phyloP scores from a whole-genome alignment of 1,140 invertebrate genomes.

The Drosophila varians region DNA sequence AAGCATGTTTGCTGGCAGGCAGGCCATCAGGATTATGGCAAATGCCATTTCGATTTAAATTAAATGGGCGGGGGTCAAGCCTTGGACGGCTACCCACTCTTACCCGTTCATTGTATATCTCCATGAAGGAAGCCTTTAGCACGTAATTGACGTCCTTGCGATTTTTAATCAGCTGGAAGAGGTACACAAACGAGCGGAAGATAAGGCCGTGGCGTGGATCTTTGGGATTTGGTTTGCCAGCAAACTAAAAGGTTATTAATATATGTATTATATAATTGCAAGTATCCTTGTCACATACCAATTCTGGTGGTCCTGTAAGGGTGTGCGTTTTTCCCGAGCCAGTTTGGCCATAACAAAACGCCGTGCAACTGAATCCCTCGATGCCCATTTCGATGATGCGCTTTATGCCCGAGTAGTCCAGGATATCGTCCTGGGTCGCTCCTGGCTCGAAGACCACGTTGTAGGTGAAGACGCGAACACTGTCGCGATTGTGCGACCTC shows the following conservation, averaged over 20 bases:
- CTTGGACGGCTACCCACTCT: constrained; percentile 16
- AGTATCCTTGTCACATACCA: constrained; percentile 85
- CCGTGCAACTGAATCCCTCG: constrained; percentile 96
- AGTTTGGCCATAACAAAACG: constrained; percentile 98
- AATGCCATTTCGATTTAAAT: constrained; percentile 44
- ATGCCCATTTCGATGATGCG: constrained; percentile 95
- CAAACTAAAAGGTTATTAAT: constrained; percentile 51
- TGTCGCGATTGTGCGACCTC: constrained; percentile 84
- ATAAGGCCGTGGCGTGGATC: constrained; percentile 91
- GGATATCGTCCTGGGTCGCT: constrained; percentile 91
- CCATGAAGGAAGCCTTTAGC: constrained; percentile 96
- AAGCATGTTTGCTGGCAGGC: constrained; percentile 51
- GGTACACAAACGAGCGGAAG: constrained; percentile 94
- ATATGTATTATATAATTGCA: neutral
- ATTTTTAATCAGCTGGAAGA: constrained; percentile 92
- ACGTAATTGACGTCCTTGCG: constrained; percentile 92
- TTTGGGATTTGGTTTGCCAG: constrained; percentile 72
- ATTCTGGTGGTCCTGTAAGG: constrained; percentile 94
- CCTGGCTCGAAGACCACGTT: constrained; percentile 95
- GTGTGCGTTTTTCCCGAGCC: constrained; percentile 98
- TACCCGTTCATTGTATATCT: constrained; percentile 98
- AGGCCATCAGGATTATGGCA: constrained; percentile 48
- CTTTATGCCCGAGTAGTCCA: constrained; percentile 93
- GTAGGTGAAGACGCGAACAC: constrained; percentile 92
- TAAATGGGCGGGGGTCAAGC: constrained; percentile 23